A percentile compares a stretch with the other conserved stretches of the same genome.
Conservation (phyloP, 2,797 vertebrate genomes). For the Hapalemur alaotrensis region DNA sequence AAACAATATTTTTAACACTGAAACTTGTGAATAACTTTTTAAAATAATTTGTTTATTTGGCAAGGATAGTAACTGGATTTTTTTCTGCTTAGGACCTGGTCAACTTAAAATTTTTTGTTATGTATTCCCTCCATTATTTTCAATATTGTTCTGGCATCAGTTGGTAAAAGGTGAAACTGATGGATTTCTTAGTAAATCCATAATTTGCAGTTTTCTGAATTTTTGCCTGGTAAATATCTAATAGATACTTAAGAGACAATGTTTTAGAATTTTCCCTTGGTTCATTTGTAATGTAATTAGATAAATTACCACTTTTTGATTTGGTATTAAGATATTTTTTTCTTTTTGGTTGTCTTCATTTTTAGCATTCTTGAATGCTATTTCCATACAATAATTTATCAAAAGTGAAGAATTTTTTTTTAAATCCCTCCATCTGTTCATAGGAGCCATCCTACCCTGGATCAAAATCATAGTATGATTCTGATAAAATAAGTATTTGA, state of each 20-base stretch:
- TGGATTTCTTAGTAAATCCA: neutral
- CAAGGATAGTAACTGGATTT: neutral
- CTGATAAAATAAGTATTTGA: neutral
- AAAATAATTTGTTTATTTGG: slow-evolving; percentile 47
- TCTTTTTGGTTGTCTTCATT: neutral
- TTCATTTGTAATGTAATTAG: neutral
- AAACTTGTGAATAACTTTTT: slow-evolving; percentile 40
- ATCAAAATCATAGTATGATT: neutral
- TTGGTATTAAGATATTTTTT: neutral
- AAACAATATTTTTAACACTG: neutral
- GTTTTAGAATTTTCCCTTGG: neutral
- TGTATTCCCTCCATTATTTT: neutral
- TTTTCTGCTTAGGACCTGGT: neutral
- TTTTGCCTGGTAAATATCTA: neutral
- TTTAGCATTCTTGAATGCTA: neutral
- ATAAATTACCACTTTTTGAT: neutral
- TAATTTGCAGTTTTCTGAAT: neutral
- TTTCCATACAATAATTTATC: neutral
- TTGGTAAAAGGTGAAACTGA: neutral
- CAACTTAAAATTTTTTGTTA: neutral
- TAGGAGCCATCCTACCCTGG: neutral
- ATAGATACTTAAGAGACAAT: neutral
- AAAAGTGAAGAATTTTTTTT: neutral
- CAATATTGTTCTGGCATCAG: neutral
- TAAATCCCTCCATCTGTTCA: neutral